Evolutionary conservation across 1,140 invertebrate genomes (phyloP).

Genomic region (Campodea augens): DNA sequence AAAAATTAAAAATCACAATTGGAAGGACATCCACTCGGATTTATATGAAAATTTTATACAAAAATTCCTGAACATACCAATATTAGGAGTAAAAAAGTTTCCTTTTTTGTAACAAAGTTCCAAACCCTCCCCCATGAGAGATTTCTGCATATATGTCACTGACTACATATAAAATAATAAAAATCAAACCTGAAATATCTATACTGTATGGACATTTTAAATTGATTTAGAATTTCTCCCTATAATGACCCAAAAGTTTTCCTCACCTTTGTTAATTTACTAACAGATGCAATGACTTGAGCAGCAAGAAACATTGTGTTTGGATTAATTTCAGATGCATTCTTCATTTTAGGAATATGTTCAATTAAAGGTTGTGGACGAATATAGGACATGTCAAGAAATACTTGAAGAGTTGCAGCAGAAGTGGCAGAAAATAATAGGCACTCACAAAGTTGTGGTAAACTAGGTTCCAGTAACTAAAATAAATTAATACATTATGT

Average conservation of each 20-base stretch:
- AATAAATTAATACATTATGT: conserved; percentile 16
- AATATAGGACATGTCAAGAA: conserved; percentile 49
- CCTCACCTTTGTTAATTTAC: conserved; percentile 38
- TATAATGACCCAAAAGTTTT: background rate
- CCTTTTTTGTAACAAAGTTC: too few species aligned
- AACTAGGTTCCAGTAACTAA: conserved; percentile 48
- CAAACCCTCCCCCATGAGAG: too few species aligned
- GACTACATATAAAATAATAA: background rate
- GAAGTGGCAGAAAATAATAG: conserved; percentile 34
- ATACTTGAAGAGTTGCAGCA: conserved; percentile 47
- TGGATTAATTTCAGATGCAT: conserved; percentile 43
- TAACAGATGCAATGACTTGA: conserved; percentile 39
- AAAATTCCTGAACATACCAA: too few species aligned
- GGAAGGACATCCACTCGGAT: too few species aligned
- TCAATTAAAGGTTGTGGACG: conserved; percentile 42
- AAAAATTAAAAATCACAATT: too few species aligned
- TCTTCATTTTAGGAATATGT: conserved; percentile 42
- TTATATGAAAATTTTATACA: too few species aligned
- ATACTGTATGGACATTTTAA: too few species aligned
- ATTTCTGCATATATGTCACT: too few species aligned
- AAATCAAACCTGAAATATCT: background rate
- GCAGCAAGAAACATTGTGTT: conserved; percentile 40
- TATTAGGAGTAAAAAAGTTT: too few species aligned
- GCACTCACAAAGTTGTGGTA: conserved; percentile 57
- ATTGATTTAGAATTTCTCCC: background rate